Evolutionary conservation across 2,113 vertebrate species (phyloP).

Genomic region (mouse (Mus musculus)): DNA sequence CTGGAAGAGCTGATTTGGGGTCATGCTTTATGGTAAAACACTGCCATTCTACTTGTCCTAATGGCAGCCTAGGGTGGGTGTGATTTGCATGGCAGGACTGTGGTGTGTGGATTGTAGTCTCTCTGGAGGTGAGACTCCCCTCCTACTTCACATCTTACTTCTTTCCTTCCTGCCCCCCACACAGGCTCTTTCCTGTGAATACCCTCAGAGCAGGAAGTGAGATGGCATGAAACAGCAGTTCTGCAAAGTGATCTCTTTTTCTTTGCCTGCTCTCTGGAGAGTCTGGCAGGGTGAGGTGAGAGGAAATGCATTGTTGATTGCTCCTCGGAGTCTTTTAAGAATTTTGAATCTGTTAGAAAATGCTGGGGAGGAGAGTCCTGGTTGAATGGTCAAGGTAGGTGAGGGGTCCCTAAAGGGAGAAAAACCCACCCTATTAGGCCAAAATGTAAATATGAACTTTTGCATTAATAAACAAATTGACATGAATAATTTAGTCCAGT

Average conservation of each 20-base stretch:
- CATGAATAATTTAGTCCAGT: constrained; percentile 85
- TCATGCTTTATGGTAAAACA: background rate
- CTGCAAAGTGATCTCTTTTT: constrained; percentile 62
- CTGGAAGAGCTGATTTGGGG: background rate
- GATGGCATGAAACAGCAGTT: constrained; percentile 16
- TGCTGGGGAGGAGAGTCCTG: background rate
- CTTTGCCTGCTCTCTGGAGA: constrained; percentile 32
- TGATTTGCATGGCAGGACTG: background rate
- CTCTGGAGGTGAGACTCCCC: background rate
- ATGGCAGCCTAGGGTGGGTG: background rate
- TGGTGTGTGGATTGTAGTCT: background rate
- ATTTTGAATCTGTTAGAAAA: constrained; percentile 65
- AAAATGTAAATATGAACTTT: constrained; percentile 77
- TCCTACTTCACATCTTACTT: background rate
- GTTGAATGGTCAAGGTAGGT: background rate
- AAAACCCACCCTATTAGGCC: constrained; percentile 70
- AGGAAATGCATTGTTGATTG: constrained; percentile 52
- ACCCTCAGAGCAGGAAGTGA: constrained; percentile 45
- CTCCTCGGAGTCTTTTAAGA: constrained; percentile 65
- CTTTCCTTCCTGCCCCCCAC: background rate
- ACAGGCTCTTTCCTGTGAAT: constrained; percentile 17
- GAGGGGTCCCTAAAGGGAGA: constrained; percentile 54
- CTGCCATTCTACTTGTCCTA: background rate
- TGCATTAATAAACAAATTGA: constrained; percentile 86
- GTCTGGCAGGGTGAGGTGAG: background rate